Evolutionary conservation across 2,888 invertebrate genomes (phyloP).

Genomic region (Electrophaes corylata): DNA sequence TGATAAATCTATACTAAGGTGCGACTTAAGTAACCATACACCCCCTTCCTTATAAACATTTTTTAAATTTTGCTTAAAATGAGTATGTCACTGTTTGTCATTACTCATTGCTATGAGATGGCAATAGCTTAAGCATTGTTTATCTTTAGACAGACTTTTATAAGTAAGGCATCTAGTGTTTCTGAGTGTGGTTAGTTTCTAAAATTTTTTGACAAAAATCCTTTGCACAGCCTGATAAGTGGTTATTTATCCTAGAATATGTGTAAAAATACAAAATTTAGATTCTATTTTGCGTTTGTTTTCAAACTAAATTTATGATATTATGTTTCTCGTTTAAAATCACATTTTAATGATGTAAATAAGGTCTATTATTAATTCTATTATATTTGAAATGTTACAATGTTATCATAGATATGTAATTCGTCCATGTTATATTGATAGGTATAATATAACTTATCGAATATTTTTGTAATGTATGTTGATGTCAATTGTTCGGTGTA

Average conservation of each 20-base stretch:
- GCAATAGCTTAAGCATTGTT: too few relatives aligned
- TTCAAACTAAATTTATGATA: not conserved
- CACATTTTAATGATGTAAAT: conserved; percentile 2
- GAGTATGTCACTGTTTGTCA: too few relatives aligned
- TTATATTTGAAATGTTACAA: not conserved
- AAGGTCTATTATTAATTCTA: not conserved
- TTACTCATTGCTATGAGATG: too few relatives aligned
- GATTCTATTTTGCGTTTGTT: not conserved
- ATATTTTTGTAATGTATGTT: conserved; percentile 34
- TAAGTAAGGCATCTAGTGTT: too few relatives aligned
- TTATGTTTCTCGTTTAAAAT: not conserved
- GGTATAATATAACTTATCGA: conserved; percentile 17
- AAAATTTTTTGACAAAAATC: not conserved
- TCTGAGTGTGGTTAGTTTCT: too few relatives aligned
- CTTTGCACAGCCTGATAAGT: not conserved
- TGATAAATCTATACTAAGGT: too few relatives aligned
- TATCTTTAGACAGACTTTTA: too few relatives aligned
- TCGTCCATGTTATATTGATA: conserved; percentile 8
- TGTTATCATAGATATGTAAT: not conserved
- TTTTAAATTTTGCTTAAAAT: too few relatives aligned
- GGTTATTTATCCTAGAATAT: not conserved
- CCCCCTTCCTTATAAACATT: too few relatives aligned
- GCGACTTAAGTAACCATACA: too few relatives aligned
- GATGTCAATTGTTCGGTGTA: too few relatives aligned
- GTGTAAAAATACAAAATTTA: not conserved